Base-by-base conservation (phyloP, 2,888 invertebrate species). In the Microctonus hyperodae region DNA sequence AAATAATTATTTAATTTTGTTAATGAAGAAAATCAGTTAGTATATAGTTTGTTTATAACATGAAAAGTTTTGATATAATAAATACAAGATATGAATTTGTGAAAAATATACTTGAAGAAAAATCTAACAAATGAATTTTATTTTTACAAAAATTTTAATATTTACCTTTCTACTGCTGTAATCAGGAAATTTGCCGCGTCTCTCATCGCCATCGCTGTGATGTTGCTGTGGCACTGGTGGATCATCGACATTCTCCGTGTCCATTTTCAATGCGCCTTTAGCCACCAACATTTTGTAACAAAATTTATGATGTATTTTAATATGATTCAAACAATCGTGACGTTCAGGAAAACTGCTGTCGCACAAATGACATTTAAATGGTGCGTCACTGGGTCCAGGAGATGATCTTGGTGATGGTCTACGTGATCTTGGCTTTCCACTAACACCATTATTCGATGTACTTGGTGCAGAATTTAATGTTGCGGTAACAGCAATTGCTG, bases 281-380 rank as follows among this genome's bases (percentile, higher is more conserved):
- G 91, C 90, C 78, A 94, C 88, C n/a, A 96, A 85, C 71, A 92
- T 87, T 40, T 92, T 90, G 80, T 94, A 97, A 73, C 95, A 95
- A 5, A 90, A 86, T 0, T 89, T 84, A 78, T 97, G 97, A 50
- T 87, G 86, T 23, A 89, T 86, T 72, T 91, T 91, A 74, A 96
- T 91, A 79, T 97, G 97, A 33, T 91, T 91, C 69, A 96, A 85
- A 23, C 95, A 94, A 20, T 92, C 92, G 68, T 90, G 88, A 2
- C 96, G 87, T 51, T 92, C 93, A 0, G 89, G 88, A 78, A 93
- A 97, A 0, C 95, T 93, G 9, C 90, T 91, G 76, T 96, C 96
- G 82, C 97, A 97, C 0, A 97, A 86, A 84, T 97, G 96, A 79
- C 97, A 97, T 84, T 96, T 96, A 86, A 93, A 96, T 6, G 94